phyloP scores from a whole-genome alignment of 2,797 vertebrate genomes.

The Acanthis flammea region DNA sequence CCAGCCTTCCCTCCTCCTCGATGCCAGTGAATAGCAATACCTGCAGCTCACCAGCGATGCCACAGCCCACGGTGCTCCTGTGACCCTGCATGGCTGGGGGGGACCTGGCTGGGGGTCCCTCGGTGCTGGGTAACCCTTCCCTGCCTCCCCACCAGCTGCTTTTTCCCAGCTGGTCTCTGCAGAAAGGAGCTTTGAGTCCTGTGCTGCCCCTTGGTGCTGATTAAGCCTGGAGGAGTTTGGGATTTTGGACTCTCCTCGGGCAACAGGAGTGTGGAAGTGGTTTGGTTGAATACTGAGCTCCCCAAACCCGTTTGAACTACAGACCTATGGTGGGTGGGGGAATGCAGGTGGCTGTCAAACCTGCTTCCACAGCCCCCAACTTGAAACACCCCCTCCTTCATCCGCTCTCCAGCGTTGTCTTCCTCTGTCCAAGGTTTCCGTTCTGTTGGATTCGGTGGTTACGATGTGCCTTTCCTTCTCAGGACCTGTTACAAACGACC shows the following conservation, averaged over 20 bases:
- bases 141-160: background rate
- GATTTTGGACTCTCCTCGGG: background rate
- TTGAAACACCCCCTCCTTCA: background rate
- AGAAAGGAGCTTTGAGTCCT: background rate
- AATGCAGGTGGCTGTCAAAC: background rate
- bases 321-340: background rate
- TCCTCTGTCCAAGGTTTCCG: slow-evolving; percentile 22
- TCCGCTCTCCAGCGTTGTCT: background rate
- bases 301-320: background rate
- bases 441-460: slow-evolving; percentile 56
- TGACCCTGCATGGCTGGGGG: background rate
- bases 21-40: background rate
- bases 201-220: slow-evolving; percentile 34
- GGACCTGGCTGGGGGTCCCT: background rate
- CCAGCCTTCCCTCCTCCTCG: background rate
- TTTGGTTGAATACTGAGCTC: background rate
- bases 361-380: background rate
- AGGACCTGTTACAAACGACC: slow-evolving; percentile 63
- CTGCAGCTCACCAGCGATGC: background rate
- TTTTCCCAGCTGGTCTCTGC: background rate
- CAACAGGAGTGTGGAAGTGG: background rate
- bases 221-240: background rate
- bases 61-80: background rate
- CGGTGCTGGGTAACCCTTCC: background rate
- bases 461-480: slow-evolving; percentile 79